Evolutionary conservation across 2,113 vertebrate species (phyloP).

Genomic region (Chinchilla lanigera): DNA sequence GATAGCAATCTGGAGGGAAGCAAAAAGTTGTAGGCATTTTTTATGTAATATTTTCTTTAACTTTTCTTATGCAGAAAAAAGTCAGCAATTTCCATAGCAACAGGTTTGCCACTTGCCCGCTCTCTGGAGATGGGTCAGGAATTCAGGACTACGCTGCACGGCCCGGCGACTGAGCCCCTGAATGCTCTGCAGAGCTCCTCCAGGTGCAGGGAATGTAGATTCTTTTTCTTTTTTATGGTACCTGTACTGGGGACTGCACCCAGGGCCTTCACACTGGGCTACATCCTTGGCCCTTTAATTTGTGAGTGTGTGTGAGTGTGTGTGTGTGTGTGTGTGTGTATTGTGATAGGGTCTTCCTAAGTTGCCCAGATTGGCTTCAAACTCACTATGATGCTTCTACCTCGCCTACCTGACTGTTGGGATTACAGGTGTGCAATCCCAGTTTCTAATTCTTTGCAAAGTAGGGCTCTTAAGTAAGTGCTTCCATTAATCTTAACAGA

Average conservation of each 20-base stretch:
- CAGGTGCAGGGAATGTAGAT: not conserved
- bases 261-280: not conserved
- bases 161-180: not conserved
- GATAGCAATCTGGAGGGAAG: slow-evolving; percentile 1
- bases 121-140: slow-evolving; percentile 55
- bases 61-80: slow-evolving; percentile 74
- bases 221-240: not conserved
- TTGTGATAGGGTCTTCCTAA: not conserved
- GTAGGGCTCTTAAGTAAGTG: not conserved
- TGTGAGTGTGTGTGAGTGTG: not conserved
- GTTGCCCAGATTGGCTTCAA: not conserved
- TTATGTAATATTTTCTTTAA: slow-evolving; percentile 39
- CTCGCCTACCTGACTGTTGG: not conserved
- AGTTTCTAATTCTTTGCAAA: too few species aligned
- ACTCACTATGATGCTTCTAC: not conserved
- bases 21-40: slow-evolving; percentile 1
- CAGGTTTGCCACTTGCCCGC: slow-evolving; percentile 33
- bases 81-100: slow-evolving; percentile 80
- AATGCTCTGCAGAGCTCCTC: too few species aligned
- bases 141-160: slow-evolving; percentile 32
- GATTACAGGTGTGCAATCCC: not conserved
- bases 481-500: not conserved
- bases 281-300: not conserved
- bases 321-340: not conserved
- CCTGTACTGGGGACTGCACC: not conserved